Evolutionary conservation across 1,140 invertebrate species (phyloP).

Genomic region (Oryctes rhinoceros): DNA sequence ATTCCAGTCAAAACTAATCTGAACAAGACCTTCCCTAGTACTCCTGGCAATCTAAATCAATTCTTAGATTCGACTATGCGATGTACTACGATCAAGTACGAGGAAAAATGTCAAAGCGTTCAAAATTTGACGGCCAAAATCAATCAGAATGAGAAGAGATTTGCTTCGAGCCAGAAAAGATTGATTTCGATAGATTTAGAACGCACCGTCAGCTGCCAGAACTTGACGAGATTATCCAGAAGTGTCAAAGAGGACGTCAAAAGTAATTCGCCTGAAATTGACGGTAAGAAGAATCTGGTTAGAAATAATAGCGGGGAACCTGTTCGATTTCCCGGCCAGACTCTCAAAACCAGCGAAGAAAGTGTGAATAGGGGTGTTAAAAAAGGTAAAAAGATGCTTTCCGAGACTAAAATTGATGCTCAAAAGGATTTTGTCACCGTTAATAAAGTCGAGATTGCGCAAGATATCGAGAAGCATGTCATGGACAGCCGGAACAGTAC

Average conservation of each 20-base stretch:
- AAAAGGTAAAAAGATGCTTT: neutral
- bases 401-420: neutral
- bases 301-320: neutral
- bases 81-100: constrained; percentile 43
- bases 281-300: neutral
- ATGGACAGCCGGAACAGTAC: neutral
- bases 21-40: constrained; percentile 55
- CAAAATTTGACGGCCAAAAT: neutral
- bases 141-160: neutral
- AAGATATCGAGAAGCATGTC: neutral
- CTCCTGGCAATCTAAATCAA: constrained; percentile 57
- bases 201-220: constrained; percentile 11
- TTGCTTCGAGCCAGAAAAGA: neutral
- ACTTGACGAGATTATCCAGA: neutral
- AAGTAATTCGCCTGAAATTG: neutral
- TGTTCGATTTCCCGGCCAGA: neutral
- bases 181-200: neutral
- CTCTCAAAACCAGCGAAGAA: neutral
- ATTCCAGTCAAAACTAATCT: constrained; percentile 57
- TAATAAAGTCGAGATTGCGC: neutral
- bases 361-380: neutral
- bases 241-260: neutral
- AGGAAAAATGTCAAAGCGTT: constrained; percentile 3
- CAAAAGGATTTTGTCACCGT: neutral
- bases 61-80: constrained; percentile 52